Evolutionary conservation across 2,888 invertebrate species (phyloP).

Genomic region (Xanthorhoe designata): DNA sequence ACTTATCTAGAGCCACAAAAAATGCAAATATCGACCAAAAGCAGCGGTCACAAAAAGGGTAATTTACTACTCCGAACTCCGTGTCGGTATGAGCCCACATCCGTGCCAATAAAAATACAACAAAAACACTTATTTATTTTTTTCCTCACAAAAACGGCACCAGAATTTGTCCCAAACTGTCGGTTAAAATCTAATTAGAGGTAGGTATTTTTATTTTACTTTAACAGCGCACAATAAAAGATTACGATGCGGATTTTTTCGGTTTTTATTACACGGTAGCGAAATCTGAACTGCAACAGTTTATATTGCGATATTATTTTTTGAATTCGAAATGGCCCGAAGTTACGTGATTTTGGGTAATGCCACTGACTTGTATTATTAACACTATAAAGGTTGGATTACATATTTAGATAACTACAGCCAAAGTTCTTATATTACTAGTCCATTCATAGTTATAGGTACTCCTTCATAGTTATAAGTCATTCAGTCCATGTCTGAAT

Average conservation of each 20-base stretch:
- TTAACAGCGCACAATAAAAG: conserved; percentile 46
- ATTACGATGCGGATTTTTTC: conserved; percentile 38
- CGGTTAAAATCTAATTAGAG: conserved; percentile 60
- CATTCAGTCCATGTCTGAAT: no score
- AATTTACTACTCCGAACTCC: conserved; percentile 39
- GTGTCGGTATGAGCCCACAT: conserved; percentile 41
- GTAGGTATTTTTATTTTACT: conserved; percentile 45
- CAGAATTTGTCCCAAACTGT: conserved; percentile 56
- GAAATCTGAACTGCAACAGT: conserved; percentile 31
- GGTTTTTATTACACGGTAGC: conserved; percentile 45
- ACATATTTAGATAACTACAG: background rate
- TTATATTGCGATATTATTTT: conserved; percentile 16
- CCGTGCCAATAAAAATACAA: conserved; percentile 40
- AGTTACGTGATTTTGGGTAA: background rate
- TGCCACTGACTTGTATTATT: background rate
- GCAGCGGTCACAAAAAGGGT: conserved; percentile 30
- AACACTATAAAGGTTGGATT: background rate
- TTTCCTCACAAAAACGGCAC: conserved; percentile 49
- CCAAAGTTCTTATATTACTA: no score
- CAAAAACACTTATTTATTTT: conserved; percentile 34
- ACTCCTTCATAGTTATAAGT: no score
- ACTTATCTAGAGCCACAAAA: conserved; percentile 30
- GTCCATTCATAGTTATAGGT: no score
- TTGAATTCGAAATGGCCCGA: conserved; percentile 25
- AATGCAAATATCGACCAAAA: conserved; percentile 30